Evolutionary conservation across 2,113 vertebrate species (phyloP), one percentile per base, ranked within the genome.

Genomic region (Eolophus roseicapilla): DNA sequence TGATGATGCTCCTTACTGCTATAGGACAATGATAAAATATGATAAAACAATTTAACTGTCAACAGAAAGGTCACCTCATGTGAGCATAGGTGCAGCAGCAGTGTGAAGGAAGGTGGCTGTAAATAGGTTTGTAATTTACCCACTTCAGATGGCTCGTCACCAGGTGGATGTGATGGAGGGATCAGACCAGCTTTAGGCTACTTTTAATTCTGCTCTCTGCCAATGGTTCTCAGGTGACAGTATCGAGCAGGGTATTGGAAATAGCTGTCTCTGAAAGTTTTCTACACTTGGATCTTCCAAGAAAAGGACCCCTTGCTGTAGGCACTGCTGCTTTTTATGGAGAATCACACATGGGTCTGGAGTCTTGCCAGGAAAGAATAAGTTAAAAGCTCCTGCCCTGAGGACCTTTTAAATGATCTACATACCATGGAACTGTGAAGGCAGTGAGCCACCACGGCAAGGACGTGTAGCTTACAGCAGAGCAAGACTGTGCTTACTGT

Each of bases 101-200:
- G 8, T 21, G 28, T 35, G 31, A 21, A 70, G 63, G 53, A 88
- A 83, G 53, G 60, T 80, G 46, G 33, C 28, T 91, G 82, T 82
- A 76, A 85, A 91, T 41, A 87, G 86, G 65, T 95, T 91, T 84
- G 47, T n/a, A n/a, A 52, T 73, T 82, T 87, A 49, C 37, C 33
- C 53, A 23, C 31, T 84, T 75, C 47, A 73, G 52, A 74, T 89
- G 67, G n/a, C 80, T 93, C 62, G 33, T 67, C 82, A 79, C 6
- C 31, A 60, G 64, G 39, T 91, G 69, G 70, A 92, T 89, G 33
- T 86, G 80, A 74, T 71, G 68, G 7, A 84, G 50, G 77, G 69
- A 92, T 94, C 59, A 92, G 86, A 92, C 21, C 35, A 85, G 93
- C 81, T 87, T 95, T 71, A 90, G 41, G 21, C 65, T 65, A 70